These are phyloP conservation scores for Schizopygopsis pylzovi DNA, from an alignment of 2,797 vertebrate species.

Conservation along the genomic window DNA sequence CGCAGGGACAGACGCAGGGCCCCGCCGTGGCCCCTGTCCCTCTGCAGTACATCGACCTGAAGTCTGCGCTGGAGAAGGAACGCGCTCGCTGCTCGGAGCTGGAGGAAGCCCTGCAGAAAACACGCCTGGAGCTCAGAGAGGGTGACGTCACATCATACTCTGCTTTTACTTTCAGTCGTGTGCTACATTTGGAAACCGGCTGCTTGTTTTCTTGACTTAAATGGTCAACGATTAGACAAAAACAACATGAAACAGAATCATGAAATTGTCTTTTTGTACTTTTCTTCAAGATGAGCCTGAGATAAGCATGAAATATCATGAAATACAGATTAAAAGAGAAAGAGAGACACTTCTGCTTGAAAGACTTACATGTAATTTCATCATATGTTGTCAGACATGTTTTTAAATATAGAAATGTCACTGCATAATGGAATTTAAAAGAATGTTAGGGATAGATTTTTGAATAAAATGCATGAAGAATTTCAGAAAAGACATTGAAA, in stretches of 20 bases:
- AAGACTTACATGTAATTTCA: too few species aligned
- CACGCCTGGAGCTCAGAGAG: slow-evolving; percentile 94
- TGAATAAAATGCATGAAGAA: too few species aligned
- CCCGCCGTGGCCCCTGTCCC: slow-evolving; percentile 86
- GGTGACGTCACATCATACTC: slow-evolving; percentile 72
- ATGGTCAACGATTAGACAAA: background rate
- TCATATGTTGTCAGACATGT: too few species aligned
- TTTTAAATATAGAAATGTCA: too few species aligned
- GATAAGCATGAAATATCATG: too few species aligned
- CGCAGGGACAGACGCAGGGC: slow-evolving; percentile 72
- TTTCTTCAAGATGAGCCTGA: too few species aligned
- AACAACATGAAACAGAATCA: background rate
- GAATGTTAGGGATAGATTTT: too few species aligned
- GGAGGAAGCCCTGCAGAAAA: slow-evolving; percentile 96
- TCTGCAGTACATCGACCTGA: slow-evolving; percentile 97
- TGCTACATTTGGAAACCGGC: background rate
- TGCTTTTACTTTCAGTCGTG: background rate
- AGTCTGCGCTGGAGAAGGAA: slow-evolving; percentile 95
- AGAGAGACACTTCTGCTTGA: too few species aligned
- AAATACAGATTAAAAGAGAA: too few species aligned
- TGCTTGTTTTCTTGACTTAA: background rate
- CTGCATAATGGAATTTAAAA: too few species aligned
- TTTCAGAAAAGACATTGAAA: too few species aligned
- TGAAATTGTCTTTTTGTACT: background rate
- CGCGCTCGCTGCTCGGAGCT: slow-evolving; percentile 91